These are phyloP conservation scores for Folsomia manolachei DNA, from an alignment of 2,888 invertebrate genomes.

Conservation along the genomic window DNA sequence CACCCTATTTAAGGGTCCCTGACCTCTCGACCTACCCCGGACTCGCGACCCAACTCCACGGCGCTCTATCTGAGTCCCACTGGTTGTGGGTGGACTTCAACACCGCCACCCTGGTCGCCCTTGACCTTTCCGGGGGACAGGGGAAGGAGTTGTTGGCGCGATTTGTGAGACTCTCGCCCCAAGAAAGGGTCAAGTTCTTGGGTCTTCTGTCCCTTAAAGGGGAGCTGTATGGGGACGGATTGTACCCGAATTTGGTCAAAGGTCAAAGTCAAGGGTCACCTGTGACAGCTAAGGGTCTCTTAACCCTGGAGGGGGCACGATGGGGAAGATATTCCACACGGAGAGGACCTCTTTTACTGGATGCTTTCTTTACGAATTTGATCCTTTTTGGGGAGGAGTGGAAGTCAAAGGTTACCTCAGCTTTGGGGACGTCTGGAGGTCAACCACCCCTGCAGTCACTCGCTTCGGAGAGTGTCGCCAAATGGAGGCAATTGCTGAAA, in stretches of 20 bases:
- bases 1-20: slow-evolving; percentile 16
- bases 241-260: neutral
- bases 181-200: too few relatives aligned
- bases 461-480: too few relatives aligned
- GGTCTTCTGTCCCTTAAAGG: slow-evolving; percentile 20
- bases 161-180: too few relatives aligned
- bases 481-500: too few relatives aligned
- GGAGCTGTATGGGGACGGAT: slow-evolving; percentile 22
- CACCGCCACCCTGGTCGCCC: too few relatives aligned
- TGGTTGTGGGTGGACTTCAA: too few relatives aligned
- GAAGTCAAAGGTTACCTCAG: slow-evolving; percentile 16
- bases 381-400: slow-evolving; percentile 23
- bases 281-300: slow-evolving; percentile 5
- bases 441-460: too few relatives aligned
- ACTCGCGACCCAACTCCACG: neutral
- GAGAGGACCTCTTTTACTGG: slow-evolving; percentile 20
- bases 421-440: neutral
- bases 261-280: neutral
- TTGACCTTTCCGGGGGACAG: too few relatives aligned
- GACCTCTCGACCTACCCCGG: neutral
- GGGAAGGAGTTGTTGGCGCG: too few relatives aligned
- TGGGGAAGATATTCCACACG: slow-evolving; percentile 19
- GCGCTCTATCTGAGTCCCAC: neutral
- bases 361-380: slow-evolving; percentile 27
- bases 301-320: slow-evolving; percentile 17